Percentiles rank a stretch among this genome's conserved stretches.
Conservation (phyloP, 1,140 invertebrate species). For the Eupristina koningsbergeri region DNA sequence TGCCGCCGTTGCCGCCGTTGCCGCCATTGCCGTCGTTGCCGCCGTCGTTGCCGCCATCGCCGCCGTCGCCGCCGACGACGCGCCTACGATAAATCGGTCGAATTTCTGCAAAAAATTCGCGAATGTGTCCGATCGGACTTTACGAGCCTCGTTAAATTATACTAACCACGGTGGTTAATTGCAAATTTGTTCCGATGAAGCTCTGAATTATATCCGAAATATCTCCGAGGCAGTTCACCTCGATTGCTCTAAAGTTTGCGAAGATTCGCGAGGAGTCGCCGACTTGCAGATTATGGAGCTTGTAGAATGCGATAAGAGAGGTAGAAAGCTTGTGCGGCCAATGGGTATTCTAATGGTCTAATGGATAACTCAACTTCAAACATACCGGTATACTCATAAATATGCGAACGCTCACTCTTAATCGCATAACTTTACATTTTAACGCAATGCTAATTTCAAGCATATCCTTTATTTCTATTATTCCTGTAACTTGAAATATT, state of each 20-base stretch:
- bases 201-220: not conserved
- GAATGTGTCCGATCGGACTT: not conserved
- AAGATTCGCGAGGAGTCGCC: not conserved
- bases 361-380: conserved; percentile 2
- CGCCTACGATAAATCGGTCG: not conserved
- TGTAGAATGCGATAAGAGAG: not conserved
- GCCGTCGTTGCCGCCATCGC: not conserved
- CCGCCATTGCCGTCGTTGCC: too few species aligned
- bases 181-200: conserved; percentile 27
- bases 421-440: not conserved
- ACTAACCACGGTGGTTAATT: conserved; percentile 15
- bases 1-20: not conserved
- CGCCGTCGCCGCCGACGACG: not conserved
- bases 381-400: not conserved
- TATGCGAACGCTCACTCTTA: not conserved
- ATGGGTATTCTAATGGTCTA: not conserved
- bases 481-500: conserved; percentile 5
- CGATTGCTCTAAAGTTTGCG: not conserved
- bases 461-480: not conserved
- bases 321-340: conserved; percentile 6
- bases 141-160: conserved; percentile 36
- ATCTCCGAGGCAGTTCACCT: not conserved
- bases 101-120: conserved; percentile 28
- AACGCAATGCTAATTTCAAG: conserved; percentile 5
- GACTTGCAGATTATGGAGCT: not conserved